Evolutionary conservation across 2,113 vertebrate genomes (phyloP).

Genomic region (Dasyornis broadbenti): DNA sequence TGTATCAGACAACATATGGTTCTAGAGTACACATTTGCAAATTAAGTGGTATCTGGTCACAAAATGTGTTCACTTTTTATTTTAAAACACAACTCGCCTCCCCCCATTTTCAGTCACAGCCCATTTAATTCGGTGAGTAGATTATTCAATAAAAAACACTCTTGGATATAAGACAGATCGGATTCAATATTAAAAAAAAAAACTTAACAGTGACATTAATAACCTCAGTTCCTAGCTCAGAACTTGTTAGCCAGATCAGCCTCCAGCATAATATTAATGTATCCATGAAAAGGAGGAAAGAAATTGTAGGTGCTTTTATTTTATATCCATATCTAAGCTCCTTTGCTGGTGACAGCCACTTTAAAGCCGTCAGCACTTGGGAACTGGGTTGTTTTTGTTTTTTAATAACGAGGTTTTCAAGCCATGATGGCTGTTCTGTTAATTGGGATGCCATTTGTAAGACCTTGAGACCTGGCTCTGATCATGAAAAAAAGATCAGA

Average conservation of each 20-base stretch:
- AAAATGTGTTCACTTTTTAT: conserved; percentile 49
- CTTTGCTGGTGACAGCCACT: conserved; percentile 37
- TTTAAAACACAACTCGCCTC: conserved; percentile 5
- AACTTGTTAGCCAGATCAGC: conserved; percentile 63
- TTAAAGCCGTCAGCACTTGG: conserved; percentile 3
- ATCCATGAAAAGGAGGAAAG: background rate
- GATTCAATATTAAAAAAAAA: conserved; percentile 20
- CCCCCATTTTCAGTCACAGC: background rate
- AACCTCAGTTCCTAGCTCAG: conserved; percentile 28
- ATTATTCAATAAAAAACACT: conserved; percentile 3
- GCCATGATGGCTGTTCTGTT: background rate
- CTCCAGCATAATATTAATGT: conserved; percentile 28
- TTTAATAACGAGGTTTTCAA: conserved; percentile 4
- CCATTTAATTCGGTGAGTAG: conserved; percentile 26
- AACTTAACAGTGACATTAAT: conserved; percentile 43
- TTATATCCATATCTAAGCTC: conserved; percentile 15
- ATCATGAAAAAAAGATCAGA: conserved; percentile 28
- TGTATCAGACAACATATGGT: conserved; percentile 63
- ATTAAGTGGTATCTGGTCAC: conserved; percentile 53
- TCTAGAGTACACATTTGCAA: conserved; percentile 57
- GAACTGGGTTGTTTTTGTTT: conserved; percentile 28
- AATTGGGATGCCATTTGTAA: conserved; percentile 40
- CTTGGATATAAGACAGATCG: background rate
- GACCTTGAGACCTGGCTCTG: conserved; percentile 37
- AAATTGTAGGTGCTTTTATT: conserved; percentile 43